These are phyloP conservation scores for Andrena camellia DNA, from an alignment of 2,888 invertebrate genomes.

Conservation along the genomic window DNA sequence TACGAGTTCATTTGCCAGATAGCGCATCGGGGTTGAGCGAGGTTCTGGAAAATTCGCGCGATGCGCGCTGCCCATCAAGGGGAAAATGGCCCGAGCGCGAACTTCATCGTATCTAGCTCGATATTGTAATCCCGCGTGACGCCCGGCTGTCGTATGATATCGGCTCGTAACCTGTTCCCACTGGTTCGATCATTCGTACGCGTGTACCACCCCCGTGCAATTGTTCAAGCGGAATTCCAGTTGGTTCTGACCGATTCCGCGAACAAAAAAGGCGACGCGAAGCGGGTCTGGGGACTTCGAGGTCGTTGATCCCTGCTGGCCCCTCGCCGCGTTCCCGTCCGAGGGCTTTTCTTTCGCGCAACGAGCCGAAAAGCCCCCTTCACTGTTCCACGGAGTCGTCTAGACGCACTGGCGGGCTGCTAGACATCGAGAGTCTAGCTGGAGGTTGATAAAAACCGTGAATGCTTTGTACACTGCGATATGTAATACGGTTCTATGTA, in stretches of 20 bases:
- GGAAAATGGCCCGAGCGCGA: slow-evolving; percentile 25
- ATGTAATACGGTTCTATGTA: too few relatives aligned
- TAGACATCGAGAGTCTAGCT: not conserved
- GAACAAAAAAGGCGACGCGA: slow-evolving; percentile 10
- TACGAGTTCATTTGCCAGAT: slow-evolving; percentile 20
- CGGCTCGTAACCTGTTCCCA: slow-evolving; percentile 13
- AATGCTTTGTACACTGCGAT: too few relatives aligned
- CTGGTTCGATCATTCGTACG: not conserved
- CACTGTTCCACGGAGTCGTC: slow-evolving; percentile 10
- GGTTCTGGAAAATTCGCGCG: slow-evolving; percentile 9
- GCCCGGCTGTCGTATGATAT: not conserved
- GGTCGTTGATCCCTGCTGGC: slow-evolving; percentile 50
- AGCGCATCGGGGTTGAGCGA: not conserved
- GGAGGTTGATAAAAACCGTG: not conserved
- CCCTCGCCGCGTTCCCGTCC: slow-evolving; percentile 28
- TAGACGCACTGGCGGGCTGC: slow-evolving; percentile 5
- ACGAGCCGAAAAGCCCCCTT: slow-evolving; percentile 19
- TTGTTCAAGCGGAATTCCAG: slow-evolving; percentile 14
- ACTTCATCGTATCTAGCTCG: slow-evolving; percentile 16
- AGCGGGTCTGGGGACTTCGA: not conserved
- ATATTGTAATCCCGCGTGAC: slow-evolving; percentile 23
- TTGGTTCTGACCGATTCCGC: slow-evolving; percentile 10
- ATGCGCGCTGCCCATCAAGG: too few relatives aligned
- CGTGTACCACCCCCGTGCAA: not conserved
- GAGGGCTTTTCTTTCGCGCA: slow-evolving; percentile 14